Conservation (phyloP, 2,888 invertebrate genomes). For the Polia nebulosa region DNA sequence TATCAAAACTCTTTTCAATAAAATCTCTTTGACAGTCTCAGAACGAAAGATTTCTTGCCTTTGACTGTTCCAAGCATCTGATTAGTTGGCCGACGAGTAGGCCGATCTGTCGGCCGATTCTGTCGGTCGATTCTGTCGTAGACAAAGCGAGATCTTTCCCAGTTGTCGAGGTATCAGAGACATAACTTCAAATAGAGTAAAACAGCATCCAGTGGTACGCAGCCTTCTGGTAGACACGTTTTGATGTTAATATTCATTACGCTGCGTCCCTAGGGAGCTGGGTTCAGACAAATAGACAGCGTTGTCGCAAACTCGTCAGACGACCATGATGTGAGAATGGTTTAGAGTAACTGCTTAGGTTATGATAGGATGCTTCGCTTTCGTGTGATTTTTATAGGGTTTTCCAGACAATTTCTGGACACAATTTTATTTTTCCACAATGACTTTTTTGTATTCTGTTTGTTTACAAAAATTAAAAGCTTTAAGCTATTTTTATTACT, state of each 20-base stretch:
- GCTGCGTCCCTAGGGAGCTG: slow-evolving; percentile 74
- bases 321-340: slow-evolving; percentile 48
- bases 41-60: slow-evolving; percentile 34
- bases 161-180: slow-evolving; percentile 41
- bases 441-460: no score
- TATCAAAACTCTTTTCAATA: slow-evolving; percentile 47
- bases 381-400: background rate
- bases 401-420: no score
- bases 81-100: slow-evolving; percentile 26
- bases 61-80: slow-evolving; percentile 20
- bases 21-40: slow-evolving; percentile 46
- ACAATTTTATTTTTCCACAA: no score
- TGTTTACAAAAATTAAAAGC: no score
- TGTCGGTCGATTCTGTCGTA: slow-evolving; percentile 14
- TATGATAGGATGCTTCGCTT: background rate
- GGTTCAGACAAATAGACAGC: slow-evolving; percentile 81
- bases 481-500: no score
- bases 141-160: slow-evolving; percentile 52
- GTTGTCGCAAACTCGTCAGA: slow-evolving; percentile 71
- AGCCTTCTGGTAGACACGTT: slow-evolving; percentile 70
- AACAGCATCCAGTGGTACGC: slow-evolving; percentile 51
- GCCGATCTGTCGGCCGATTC: background rate
- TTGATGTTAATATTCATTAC: slow-evolving; percentile 88
- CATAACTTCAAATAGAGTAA: slow-evolving; percentile 59
- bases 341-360: slow-evolving; percentile 24